Base-by-base conservation (phyloP, 2,797 vertebrate genomes). In the Apogon talboti region DNA sequence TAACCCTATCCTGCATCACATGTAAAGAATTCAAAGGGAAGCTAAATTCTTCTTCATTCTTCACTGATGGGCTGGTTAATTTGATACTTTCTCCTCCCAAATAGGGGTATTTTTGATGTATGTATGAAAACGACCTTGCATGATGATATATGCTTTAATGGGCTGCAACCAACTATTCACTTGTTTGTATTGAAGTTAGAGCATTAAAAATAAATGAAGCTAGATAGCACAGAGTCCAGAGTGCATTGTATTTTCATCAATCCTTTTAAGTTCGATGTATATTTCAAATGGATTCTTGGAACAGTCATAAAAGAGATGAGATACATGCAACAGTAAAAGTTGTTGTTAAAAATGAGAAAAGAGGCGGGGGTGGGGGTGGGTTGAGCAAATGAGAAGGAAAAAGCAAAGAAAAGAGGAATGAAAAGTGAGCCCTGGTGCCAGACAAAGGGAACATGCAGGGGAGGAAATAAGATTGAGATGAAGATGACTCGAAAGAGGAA, bases 401-500 rank as follows among this genome's bases (percentile, higher is more conserved):
- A 6, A 61, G 56, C 6, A 60, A 61, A 78, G 47, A 6, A 30
- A 53, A 21, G n/a, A 40, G 28, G 24, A 67, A 50, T 10, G 45
- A 45, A 35, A 37, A 67, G 42, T 24, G 56, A 74, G 57, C 55
- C 41, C 33, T 37, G 19, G 43, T 33, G 60, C 38, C 33, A 66
- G 62, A 59, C 28, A 37, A 61, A 46, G 45, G 53, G 30, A 73
- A 28, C 18, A 59, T 72, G 71, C 38, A 64, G 56, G 33, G 28
- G 44, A 66, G 16, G 50, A 66, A 73, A 46, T 44, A 56, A 38
- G 54, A 79, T 50, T 35, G 59, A 78, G 72, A 84, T 45, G 44
- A 79, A 72, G 72, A 81, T 77, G 79, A 76, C 60, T 62, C 55
- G 65, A 57, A 66, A 81, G 69, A 42, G 38, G 41, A 45, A 44